Base-by-base conservation (phyloP, 2,888 invertebrate species). In the Pharmacophagus antenor region DNA sequence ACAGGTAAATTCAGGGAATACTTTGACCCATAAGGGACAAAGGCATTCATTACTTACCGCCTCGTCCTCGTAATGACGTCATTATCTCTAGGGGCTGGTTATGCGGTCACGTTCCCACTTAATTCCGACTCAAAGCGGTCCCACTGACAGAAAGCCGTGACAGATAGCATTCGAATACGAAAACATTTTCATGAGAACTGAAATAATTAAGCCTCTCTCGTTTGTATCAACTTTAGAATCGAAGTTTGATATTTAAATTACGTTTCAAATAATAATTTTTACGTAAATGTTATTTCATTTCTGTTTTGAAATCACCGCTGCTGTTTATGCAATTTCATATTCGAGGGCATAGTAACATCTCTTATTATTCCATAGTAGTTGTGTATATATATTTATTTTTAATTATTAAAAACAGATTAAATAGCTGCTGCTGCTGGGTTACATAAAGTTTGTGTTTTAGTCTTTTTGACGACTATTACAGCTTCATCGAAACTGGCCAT, bases 21-120 rank as follows among this genome's bases (percentile, higher is more conserved):
- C 63, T 64, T 64, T 66, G 63, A 62, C 65, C 64, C 64, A 68
- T 63, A 63, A 50, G 62, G 62, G 44, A 58, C 54, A 44, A 55
- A 64, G 63, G 62, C 60, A 56, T 53, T 72, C 58, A 62, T 54
- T 51, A 58, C 50, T 62, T 58, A 62, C 58, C 56, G 44, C 52
- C 44, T 63, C 60, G 71, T 74, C 76, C 75, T 76, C 78, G 79
- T 87, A 86, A 87, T 85, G 86, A 87, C 85, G 80, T 84, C 85
- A 85, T 86, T 85, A 85, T 85, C 84, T 82, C 72, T 74, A 73
- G 77, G 64, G 73, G 70, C 70, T 69, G 65, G 74, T 70, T 56
- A 56, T 48, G 72, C 75, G 82, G 84, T 79, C 82, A 82, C 80
- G 80, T 79, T 70, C 70, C 68, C 74, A 76, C 78, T 77, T 79